Conservation (phyloP, 1,140 invertebrate genomes). For the Pristionchus pacificus region DNA sequence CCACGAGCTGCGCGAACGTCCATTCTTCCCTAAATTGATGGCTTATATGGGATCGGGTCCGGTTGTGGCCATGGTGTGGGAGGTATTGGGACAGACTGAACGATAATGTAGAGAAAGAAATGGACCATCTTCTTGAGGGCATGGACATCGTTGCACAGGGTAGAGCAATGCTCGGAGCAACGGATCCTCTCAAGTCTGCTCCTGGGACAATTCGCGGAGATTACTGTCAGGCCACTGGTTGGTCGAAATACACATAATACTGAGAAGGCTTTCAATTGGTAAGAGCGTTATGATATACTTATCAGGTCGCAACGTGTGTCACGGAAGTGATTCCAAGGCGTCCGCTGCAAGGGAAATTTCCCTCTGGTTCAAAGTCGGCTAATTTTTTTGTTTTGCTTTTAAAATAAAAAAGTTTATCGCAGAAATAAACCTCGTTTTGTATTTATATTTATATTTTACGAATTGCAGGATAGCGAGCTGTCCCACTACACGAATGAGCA, state of each 20-base stretch:
- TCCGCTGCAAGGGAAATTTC: neutral
- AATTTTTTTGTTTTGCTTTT: neutral
- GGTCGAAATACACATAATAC: neutral
- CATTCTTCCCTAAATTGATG: neutral
- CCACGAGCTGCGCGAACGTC: neutral
- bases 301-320: conserved; percentile 4
- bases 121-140: too few relatives aligned
- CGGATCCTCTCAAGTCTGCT: neutral
- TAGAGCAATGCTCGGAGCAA: neutral
- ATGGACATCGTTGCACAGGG: neutral
- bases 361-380: conserved; percentile 1
- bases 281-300: too few relatives aligned
- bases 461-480: conserved; percentile 1
- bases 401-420: neutral
- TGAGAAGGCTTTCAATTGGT: neutral
- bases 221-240: neutral
- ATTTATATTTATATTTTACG: too few relatives aligned
- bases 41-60: neutral
- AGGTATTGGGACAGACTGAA: too few relatives aligned
- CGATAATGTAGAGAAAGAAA: too few relatives aligned
- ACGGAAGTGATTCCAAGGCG: neutral
- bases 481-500: neutral
- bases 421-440: too few relatives aligned
- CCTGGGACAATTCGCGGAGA: conserved; percentile 1
- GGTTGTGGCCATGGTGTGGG: conserved; percentile 4